A percentile compares a stretch with the other conserved stretches of the same genome.
These are phyloP conservation scores for Saxicola maurus DNA, from an alignment of 2,797 vertebrate species.

Conservation along the genomic window DNA sequence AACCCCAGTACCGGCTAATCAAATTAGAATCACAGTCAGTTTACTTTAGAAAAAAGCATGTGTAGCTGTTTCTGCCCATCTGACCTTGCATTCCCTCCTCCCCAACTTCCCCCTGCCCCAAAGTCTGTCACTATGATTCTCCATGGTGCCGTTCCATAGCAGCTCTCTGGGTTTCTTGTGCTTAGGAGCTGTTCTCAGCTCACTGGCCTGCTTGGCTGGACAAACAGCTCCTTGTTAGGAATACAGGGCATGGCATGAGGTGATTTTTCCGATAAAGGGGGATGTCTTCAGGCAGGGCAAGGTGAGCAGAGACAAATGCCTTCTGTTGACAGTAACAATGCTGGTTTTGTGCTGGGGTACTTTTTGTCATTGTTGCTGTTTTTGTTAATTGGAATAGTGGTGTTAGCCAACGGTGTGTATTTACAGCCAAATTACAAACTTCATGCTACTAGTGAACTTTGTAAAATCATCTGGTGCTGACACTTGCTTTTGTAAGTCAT, in stretches of 20 bases:
- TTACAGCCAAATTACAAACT: neutral
- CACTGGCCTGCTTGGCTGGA: neutral
- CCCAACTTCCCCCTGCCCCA: fast-evolving
- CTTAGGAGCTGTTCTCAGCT: neutral
- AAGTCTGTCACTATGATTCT: neutral
- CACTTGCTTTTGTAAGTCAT: neutral
- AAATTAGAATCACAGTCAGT: conserved; percentile 9
- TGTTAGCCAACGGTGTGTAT: neutral
- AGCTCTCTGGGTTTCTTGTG: neutral
- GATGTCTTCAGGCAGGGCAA: neutral
- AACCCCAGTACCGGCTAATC: conserved; percentile 20
- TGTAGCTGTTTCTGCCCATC: neutral
- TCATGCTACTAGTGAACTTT: neutral
- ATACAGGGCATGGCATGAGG: neutral
- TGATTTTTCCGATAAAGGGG: neutral
- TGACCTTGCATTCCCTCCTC: neutral
- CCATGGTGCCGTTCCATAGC: neutral
- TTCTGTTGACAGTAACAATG: neutral
- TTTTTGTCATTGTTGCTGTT: neutral
- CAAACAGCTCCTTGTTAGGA: neutral
- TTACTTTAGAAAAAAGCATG: neutral
- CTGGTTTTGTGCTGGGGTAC: neutral
- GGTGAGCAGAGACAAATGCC: neutral
- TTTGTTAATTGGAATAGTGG: neutral
- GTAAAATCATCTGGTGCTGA: neutral